Conservation (phyloP, 2,888 invertebrate species). For the Chrysodeixis includens region DNA sequence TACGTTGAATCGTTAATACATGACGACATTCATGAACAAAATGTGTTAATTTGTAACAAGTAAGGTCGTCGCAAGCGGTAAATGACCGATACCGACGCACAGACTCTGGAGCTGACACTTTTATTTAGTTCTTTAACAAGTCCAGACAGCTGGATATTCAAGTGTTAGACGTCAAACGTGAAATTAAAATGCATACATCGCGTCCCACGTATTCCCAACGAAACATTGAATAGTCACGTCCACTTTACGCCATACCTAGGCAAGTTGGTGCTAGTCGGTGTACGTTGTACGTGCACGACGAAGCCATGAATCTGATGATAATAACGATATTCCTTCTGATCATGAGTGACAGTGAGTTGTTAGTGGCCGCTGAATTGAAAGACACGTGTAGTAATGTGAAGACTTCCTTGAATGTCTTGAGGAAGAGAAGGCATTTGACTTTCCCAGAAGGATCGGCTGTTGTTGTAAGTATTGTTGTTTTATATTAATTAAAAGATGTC, state of each 20-base stretch:
- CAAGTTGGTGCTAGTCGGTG: slow-evolving; percentile 20
- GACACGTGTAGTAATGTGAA: slow-evolving; percentile 78
- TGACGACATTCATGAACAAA: slow-evolving; percentile 5
- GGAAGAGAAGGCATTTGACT: slow-evolving; percentile 77
- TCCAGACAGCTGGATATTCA: not conserved
- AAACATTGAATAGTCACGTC: slow-evolving; percentile 30
- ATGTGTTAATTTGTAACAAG: slow-evolving; percentile 32
- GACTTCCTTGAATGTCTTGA: slow-evolving; percentile 64
- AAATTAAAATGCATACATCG: slow-evolving; percentile 20
- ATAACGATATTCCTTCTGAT: slow-evolving; percentile 50
- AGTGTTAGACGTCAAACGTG: not conserved
- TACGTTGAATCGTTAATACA: not conserved
- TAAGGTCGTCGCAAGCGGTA: slow-evolving; percentile 12
- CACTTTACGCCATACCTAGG: slow-evolving; percentile 8
- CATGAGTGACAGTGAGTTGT: slow-evolving; percentile 41
- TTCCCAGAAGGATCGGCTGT: slow-evolving; percentile 77
- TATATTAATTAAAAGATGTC: not conserved
- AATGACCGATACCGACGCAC: slow-evolving; percentile 22
- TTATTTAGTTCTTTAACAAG: slow-evolving; percentile 23
- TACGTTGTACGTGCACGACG: slow-evolving; percentile 12
- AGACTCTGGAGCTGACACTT: not conserved
- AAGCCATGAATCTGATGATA: slow-evolving; percentile 45
- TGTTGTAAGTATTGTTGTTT: slow-evolving; percentile 71
- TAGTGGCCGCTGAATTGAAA: slow-evolving; percentile 9
- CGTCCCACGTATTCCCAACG: slow-evolving; percentile 22